phyloP scores from a whole-genome alignment of 2,888 invertebrate genomes.

The Ichneumoninae sp. region DNA sequence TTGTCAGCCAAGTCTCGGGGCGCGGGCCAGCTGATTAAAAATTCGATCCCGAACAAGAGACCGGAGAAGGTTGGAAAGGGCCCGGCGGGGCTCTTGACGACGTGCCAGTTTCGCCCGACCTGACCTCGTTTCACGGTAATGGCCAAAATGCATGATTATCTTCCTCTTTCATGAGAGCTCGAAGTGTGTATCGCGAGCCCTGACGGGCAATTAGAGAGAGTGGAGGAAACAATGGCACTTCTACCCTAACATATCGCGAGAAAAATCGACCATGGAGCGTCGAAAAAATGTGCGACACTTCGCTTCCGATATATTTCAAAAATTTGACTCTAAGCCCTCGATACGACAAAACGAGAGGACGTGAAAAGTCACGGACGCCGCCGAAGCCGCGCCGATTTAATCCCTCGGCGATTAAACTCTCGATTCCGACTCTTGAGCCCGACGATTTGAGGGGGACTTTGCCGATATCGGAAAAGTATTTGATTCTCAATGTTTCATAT shows the following conservation, averaged over 20 bases:
- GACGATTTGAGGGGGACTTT: neutral
- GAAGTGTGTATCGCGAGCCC: neutral
- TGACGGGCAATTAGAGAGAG: neutral
- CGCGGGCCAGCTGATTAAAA: slow-evolving; percentile 46
- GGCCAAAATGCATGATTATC: neutral
- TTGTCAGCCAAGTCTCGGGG: slow-evolving; percentile 2
- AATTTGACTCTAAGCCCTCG: neutral
- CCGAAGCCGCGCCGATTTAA: slow-evolving; percentile 3
- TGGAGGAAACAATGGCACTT: neutral
- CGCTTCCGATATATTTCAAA: neutral
- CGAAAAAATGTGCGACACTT: neutral
- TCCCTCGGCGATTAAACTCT: slow-evolving; percentile 17
- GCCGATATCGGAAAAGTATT: slow-evolving; percentile 9
- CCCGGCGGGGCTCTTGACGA: neutral
- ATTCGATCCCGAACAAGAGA: slow-evolving; percentile 31
- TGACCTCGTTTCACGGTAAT: slow-evolving; percentile 11
- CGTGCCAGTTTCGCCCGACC: slow-evolving; percentile 6
- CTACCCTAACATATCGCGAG: neutral
- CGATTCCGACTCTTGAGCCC: neutral
- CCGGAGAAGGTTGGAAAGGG: neutral
- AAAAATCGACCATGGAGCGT: neutral
- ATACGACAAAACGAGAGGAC: neutral
- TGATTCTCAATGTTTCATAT: slow-evolving; percentile 5
- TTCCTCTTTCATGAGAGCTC: neutral
- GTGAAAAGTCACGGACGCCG: neutral